These are phyloP conservation scores for Platyrinchus mystaceus DNA, from an alignment of 2,797 vertebrate species.

Conservation along the genomic window DNA sequence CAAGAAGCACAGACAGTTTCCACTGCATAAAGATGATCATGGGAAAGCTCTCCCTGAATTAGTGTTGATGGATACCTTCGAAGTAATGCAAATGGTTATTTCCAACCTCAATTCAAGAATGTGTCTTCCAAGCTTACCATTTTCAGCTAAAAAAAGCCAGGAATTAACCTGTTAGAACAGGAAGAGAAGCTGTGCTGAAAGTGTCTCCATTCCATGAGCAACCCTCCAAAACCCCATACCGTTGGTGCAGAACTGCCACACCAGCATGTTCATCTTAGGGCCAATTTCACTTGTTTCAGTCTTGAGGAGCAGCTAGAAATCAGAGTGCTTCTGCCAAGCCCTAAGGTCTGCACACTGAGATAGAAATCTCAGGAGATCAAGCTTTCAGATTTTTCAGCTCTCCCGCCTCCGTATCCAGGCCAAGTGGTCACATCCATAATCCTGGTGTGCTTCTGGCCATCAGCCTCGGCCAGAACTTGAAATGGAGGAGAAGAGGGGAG, in stretches of 20 bases:
- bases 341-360: neutral
- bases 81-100: conserved; percentile 5
- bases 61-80: neutral
- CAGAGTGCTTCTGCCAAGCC: neutral
- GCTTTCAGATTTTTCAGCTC: neutral
- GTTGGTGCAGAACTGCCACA: neutral
- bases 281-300: neutral
- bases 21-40: neutral
- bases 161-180: neutral
- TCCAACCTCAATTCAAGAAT: neutral
- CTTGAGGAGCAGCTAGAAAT: neutral
- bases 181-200: neutral
- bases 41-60: conserved; percentile 15
- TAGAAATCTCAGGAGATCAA: neutral
- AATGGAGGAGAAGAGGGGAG: neutral
- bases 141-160: neutral
- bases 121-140: neutral
- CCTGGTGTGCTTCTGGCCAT: neutral
- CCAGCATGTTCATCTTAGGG: neutral
- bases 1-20: conserved; percentile 38
- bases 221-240: neutral
- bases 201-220: neutral
- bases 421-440: neutral
- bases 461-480: neutral
- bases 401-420: neutral